A percentile compares a stretch with the other conserved stretches of the same genome.
Conservation (phyloP, 2,888 invertebrate genomes). For the Cabera pusaria region DNA sequence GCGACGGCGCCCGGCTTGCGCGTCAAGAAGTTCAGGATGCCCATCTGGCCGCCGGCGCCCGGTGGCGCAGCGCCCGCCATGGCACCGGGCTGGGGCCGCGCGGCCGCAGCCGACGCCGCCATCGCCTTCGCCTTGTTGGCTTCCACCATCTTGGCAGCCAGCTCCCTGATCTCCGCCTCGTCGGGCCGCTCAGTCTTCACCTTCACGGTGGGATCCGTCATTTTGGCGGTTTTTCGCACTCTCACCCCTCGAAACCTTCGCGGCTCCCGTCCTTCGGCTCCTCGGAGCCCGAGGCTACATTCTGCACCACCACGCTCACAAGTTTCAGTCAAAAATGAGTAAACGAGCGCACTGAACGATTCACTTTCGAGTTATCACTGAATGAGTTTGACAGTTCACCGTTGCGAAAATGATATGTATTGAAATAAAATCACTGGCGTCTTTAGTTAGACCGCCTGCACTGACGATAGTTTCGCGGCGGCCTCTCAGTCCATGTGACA, state of each 20-base stretch:
- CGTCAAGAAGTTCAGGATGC: conserved; percentile 85
- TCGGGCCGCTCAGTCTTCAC: conserved; percentile 91
- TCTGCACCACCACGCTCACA: conserved; percentile 47
- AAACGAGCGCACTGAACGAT: conserved; percentile 59
- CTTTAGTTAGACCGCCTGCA: too few species aligned
- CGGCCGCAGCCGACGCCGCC: conserved; percentile 75
- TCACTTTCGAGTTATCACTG: conserved; percentile 55
- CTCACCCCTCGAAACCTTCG: conserved; percentile 9
- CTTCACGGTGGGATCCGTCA: conserved; percentile 67
- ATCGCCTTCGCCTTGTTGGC: conserved; percentile 87
- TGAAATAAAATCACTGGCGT: conserved; percentile 36
- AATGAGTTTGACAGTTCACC: conserved; percentile 64
- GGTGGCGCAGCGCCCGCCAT: conserved; percentile 58
- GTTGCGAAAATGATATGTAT: conserved; percentile 30
- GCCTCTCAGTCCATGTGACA: conserved; percentile 48
- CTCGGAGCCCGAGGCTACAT: conserved; percentile 58
- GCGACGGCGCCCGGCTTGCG: conserved; percentile 65
- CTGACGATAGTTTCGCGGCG: conserved; percentile 10
- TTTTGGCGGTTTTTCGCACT: conserved; percentile 39
- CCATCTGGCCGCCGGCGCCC: conserved; percentile 75
- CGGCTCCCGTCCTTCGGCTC: conserved; percentile 24
- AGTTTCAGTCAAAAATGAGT: conserved; percentile 59
- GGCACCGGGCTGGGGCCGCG: conserved; percentile 73
- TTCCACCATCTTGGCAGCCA: conserved; percentile 94
- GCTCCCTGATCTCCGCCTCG: conserved; percentile 93